phyloP scores from a whole-genome alignment of 2,113 vertebrate genomes.

The Cercopithecus mona region DNA sequence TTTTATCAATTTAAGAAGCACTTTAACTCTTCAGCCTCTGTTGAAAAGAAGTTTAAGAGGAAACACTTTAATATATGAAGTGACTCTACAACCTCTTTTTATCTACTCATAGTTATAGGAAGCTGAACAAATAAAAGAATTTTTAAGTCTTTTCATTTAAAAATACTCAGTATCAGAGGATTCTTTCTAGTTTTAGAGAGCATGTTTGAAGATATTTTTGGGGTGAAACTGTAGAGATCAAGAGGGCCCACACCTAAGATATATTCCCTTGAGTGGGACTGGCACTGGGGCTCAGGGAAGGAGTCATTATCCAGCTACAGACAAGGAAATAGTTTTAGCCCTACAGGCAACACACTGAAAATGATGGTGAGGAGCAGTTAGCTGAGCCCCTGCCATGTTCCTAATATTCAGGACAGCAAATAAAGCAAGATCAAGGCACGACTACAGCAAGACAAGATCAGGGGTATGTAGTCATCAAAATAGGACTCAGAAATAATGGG shows the following conservation, averaged over 20 bases:
- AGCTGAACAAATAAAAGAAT: background rate
- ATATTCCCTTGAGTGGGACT: background rate
- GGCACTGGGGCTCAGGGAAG: background rate
- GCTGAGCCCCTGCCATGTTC: rapidly evolving
- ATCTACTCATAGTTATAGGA: slow-evolving; percentile 1
- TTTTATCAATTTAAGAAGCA: slow-evolving; percentile 43
- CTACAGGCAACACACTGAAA: background rate
- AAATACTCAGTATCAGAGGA: background rate
- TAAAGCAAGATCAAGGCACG: background rate
- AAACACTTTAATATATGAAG: background rate
- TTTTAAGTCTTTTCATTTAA: background rate
- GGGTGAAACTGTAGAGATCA: background rate
- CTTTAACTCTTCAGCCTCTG: slow-evolving; percentile 31
- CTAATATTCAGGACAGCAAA: background rate
- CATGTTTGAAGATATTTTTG: background rate
- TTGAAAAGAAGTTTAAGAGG: slow-evolving; percentile 8
- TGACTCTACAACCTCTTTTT: slow-evolving; percentile 27
- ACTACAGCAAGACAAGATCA: background rate
- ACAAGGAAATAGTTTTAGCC: background rate
- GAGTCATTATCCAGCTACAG: background rate
- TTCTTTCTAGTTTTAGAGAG: background rate
- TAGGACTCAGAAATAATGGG: background rate
- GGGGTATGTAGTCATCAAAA: background rate
- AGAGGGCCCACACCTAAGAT: background rate
- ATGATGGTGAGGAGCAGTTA: background rate